A percentile compares a stretch with the other conserved stretches of the same genome.
Conservation (phyloP, 2,113 vertebrate species). For the Oncorhynchus tshawytscha region DNA sequence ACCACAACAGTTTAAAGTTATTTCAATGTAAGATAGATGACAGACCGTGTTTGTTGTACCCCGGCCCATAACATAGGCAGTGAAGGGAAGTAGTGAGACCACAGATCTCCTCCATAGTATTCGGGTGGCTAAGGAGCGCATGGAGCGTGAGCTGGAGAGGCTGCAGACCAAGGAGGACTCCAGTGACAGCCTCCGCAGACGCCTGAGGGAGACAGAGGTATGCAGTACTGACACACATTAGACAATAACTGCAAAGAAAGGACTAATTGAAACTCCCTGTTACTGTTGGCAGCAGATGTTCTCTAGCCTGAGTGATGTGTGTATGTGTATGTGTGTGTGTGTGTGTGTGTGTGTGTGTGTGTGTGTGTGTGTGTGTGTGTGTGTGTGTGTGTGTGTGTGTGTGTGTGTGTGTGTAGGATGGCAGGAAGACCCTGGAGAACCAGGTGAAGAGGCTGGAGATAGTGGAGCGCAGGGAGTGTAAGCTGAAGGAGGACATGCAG, state of each 20-base stretch:
- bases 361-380: constrained; percentile 58
- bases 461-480: constrained; percentile 92
- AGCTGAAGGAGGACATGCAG: constrained; percentile 97
- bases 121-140: constrained; percentile 89
- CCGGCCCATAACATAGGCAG: constrained; percentile 70
- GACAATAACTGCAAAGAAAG: background rate
- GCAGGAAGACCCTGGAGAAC: constrained; percentile 95
- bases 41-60: background rate
- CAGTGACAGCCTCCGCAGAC: constrained; percentile 91
- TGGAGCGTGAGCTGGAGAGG: constrained; percentile 91
- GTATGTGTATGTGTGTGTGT: constrained; percentile 15
- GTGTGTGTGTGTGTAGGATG: constrained; percentile 77
- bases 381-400: constrained; percentile 7
- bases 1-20: background rate
- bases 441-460: constrained; percentile 97
- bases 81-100: constrained; percentile 90
- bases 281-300: background rate
- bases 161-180: constrained; percentile 91
- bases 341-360: constrained; percentile 58
- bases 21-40: background rate
- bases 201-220: constrained; percentile 93
- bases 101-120: constrained; percentile 92
- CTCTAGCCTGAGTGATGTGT: background rate
- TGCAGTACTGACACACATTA: constrained; percentile 11
- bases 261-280: background rate